These are phyloP conservation scores for Neomonachus schauinslandi DNA, from an alignment of 2,113 vertebrate species.

Conservation along the genomic window DNA sequence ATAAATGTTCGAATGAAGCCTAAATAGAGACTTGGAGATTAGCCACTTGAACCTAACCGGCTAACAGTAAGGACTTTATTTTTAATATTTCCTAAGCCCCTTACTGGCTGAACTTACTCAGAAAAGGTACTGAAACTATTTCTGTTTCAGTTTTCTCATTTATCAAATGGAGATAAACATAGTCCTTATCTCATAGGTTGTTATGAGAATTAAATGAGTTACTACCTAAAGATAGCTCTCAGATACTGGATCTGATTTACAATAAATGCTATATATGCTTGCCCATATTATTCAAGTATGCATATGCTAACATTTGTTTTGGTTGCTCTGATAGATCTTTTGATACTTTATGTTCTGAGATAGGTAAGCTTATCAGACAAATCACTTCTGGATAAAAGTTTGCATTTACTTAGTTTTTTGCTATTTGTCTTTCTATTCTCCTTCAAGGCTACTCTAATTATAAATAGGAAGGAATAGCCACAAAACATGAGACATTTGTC, in stretches of 20 bases:
- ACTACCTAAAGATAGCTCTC: not conserved
- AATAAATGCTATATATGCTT: not conserved
- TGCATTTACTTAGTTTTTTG: conserved; percentile 30
- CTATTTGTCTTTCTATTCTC: not conserved
- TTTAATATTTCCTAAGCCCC: not conserved
- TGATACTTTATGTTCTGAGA: not conserved
- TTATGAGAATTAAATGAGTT: not conserved
- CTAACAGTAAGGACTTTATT: not conserved
- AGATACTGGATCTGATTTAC: not conserved
- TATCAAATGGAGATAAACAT: not conserved
- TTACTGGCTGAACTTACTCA: not conserved
- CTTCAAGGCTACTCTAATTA: not conserved
- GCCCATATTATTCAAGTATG: not conserved
- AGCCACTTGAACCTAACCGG: not conserved
- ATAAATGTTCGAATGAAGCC: not conserved
- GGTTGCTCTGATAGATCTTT: not conserved
- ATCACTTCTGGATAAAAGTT: not conserved
- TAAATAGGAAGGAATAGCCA: not conserved
- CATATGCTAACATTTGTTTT: not conserved
- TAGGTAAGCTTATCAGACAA: not conserved
- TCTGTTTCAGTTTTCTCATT: not conserved
- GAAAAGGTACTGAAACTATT: not conserved
- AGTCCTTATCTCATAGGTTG: not conserved
- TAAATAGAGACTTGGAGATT: not conserved
- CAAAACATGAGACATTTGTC: not conserved